phyloP scores from a whole-genome alignment of 2,888 invertebrate species.

The Melanostoma scalare region DNA sequence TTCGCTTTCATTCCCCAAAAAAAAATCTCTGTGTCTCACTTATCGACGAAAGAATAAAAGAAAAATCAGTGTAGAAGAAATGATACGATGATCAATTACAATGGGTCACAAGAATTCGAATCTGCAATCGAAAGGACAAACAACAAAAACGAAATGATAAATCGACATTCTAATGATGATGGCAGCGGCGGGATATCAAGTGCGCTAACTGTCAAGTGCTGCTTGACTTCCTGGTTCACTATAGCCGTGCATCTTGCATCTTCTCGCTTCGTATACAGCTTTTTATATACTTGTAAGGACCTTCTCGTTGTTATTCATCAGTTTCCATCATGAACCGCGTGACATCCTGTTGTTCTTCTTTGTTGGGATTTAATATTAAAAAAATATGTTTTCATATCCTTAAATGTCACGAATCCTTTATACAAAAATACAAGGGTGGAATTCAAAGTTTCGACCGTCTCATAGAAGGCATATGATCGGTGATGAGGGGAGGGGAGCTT shows the following conservation, averaged over 20 bases:
- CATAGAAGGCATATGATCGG: background rate
- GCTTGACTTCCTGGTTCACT: constrained; percentile 60
- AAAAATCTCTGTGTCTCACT: background rate
- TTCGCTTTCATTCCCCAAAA: constrained; percentile 32
- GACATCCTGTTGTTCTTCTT: constrained; percentile 70
- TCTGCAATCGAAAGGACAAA: constrained; percentile 49
- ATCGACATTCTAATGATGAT: constrained; percentile 67
- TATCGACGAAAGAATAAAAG: constrained; percentile 27
- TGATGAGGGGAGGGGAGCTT: background rate
- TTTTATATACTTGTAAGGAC: constrained; percentile 19
- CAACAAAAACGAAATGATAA: constrained; percentile 36
- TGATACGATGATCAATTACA: constrained; percentile 69
- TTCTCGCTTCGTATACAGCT: background rate
- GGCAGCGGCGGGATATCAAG: constrained; percentile 60
- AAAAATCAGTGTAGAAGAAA: constrained; percentile 27
- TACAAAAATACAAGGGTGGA: constrained; percentile 44
- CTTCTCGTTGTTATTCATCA: constrained; percentile 61
- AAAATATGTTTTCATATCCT: constrained; percentile 68
- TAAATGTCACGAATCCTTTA: constrained; percentile 61
- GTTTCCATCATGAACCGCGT: constrained; percentile 46
- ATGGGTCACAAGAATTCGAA: constrained; percentile 49
- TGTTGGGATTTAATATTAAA: constrained; percentile 24
- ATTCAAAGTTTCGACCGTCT: constrained; percentile 46
- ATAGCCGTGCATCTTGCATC: constrained; percentile 56
- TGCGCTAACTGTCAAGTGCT: constrained; percentile 70